phyloP scores from a whole-genome alignment of 2,888 invertebrate genomes.

The Balanococcus diminutus region DNA sequence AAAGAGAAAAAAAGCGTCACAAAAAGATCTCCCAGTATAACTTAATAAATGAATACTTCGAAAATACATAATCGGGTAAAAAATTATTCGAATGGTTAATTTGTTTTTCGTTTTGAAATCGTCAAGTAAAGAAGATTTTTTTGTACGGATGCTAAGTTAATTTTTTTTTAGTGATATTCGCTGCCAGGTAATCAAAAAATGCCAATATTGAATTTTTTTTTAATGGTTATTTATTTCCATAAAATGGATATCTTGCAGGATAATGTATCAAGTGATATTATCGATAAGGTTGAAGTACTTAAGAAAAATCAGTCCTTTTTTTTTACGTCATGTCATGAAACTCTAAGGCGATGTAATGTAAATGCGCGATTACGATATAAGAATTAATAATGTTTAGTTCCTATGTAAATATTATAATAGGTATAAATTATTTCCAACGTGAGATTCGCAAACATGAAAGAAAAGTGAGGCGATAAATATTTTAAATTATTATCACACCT shows the following conservation, averaged over 20 bases:
- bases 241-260: neutral
- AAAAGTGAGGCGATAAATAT: neutral
- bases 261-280: neutral
- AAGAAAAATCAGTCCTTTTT: neutral
- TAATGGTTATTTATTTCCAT: neutral
- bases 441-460: neutral
- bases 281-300: neutral
- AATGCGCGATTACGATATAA: neutral
- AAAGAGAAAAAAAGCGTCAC: constrained; percentile 32
- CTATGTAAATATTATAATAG: neutral
- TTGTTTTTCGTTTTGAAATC: neutral
- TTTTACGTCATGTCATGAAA: neutral
- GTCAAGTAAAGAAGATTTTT: neutral
- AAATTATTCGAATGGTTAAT: neutral
- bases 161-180: neutral
- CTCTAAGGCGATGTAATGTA: neutral
- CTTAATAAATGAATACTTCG: neutral
- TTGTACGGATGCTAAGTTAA: neutral
- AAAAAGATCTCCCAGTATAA: constrained; percentile 41
- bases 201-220: neutral
- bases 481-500: neutral
- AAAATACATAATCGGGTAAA: neutral
- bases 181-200: constrained; percentile 17
- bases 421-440: neutral
- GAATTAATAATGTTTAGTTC: neutral